Base-by-base conservation (phyloP, 2,113 vertebrate genomes). In the Oryzias celebensis region DNA sequence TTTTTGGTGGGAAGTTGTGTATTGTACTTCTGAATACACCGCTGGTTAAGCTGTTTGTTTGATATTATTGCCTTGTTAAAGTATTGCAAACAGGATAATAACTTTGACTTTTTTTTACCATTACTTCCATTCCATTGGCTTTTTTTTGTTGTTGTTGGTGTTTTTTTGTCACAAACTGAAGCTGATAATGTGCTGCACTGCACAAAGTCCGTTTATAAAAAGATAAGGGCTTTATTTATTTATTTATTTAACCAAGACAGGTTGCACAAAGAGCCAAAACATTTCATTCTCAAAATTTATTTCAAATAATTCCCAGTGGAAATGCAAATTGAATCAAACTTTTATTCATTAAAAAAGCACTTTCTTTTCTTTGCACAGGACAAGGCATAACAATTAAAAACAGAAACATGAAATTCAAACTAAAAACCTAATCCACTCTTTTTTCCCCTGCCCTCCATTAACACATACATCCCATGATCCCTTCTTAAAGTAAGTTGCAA, bases 61-160 rank as follows among this genome's bases (percentile, higher is more conserved):
- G 36, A 69, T 78, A 58, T 77, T 81, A 70, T 71, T 77, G 70
- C 74, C 58, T 57, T 78, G 71, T 68, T 71, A 58, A 84, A 41
- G n/a, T 20, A 36, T 68, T 52, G 56, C 58, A 42, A 46, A 36
- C 50, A 72, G 62, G 71, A 65, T 61, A 66, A 18, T 55, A 66
- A 75, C 61, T 62, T 4, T 70, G 31, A 36, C 6, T 62, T 62
- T 54, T 62, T 54, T 43, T 12, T 20, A 4, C 44, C 58, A 8
- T 41, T 28, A 16, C 36, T 54, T n/a, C 14, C 6, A 45, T n/a
- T 63, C 7, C 43, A 28, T 56, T 31, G 26, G 45, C 55, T 14
- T 58, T 63, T 16, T 52, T 45, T 15, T 22, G 1, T 16, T 7
- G 3, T 26, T 52, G 26, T 28, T 28, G 26, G 5, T 42, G 42